These are phyloP conservation scores for Lithophane semibrunnea DNA, from an alignment of 2,888 invertebrate species.

Conservation along the genomic window DNA sequence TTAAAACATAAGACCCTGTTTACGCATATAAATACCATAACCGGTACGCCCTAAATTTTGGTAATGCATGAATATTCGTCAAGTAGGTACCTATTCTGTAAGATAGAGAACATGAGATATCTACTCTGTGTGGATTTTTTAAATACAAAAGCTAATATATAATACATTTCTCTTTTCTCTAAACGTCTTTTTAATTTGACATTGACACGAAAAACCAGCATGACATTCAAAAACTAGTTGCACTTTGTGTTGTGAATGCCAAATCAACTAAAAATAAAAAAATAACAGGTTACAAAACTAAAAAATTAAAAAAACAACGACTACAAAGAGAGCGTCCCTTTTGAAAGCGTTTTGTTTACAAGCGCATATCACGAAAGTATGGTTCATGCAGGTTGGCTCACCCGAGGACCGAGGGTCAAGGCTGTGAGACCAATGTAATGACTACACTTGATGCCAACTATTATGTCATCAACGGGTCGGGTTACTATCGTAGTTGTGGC, in stretches of 20 bases:
- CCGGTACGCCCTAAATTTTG: not conserved
- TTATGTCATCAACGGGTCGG: slow-evolving; percentile 72
- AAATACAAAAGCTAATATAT: not conserved
- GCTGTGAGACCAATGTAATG: slow-evolving; percentile 74
- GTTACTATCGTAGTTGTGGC: slow-evolving; percentile 38
- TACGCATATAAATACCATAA: not conserved
- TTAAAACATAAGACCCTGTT: not conserved
- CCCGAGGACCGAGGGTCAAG: slow-evolving; percentile 82
- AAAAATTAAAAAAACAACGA: slow-evolving; percentile 36
- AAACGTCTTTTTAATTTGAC: slow-evolving; percentile 8
- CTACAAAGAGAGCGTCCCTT: slow-evolving; percentile 57
- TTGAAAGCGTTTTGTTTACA: slow-evolving; percentile 69
- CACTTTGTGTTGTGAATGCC: slow-evolving; percentile 20
- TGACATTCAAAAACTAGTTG: slow-evolving; percentile 28
- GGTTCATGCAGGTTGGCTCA: slow-evolving; percentile 75
- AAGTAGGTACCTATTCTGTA: not conserved
- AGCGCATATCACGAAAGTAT: slow-evolving; percentile 70
- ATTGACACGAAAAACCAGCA: slow-evolving; percentile 14
- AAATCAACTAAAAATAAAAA: slow-evolving; percentile 20
- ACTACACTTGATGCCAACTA: slow-evolving; percentile 71
- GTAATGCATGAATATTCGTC: not conserved
- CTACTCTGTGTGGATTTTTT: not conserved
- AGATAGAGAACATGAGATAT: not conserved
- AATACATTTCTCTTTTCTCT: not conserved
- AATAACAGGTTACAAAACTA: slow-evolving; percentile 36